These are phyloP conservation scores for Chloropsis hardwickii DNA, from an alignment of 2,113 vertebrate species.

Conservation along the genomic window DNA sequence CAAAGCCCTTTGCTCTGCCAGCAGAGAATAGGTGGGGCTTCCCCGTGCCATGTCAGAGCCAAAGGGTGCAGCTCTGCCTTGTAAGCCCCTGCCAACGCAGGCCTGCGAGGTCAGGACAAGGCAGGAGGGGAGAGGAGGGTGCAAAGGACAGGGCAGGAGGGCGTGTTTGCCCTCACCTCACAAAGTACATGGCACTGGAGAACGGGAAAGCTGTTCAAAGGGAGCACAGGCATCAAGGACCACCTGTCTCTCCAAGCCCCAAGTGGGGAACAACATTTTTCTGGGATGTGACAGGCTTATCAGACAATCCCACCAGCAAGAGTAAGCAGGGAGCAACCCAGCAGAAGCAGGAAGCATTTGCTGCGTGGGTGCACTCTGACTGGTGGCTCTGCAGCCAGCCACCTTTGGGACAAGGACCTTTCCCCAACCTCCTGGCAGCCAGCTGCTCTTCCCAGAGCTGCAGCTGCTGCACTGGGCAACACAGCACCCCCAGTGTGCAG, in stretches of 20 bases:
- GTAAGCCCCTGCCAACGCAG: fast-evolving
- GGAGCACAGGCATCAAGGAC: fast-evolving
- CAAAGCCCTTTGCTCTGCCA: not conserved
- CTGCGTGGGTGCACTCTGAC: fast-evolving
- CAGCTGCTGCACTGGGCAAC: not conserved
- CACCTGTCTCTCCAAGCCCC: not conserved
- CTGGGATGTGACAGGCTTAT: not conserved
- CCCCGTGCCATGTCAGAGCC: not conserved
- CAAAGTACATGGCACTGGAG: fast-evolving
- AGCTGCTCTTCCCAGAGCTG: not conserved
- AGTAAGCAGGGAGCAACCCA: not conserved
- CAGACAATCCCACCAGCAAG: not conserved
- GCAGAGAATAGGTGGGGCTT: not conserved
- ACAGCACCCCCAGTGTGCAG: not conserved
- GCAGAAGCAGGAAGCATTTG: not conserved
- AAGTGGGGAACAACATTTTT: not conserved
- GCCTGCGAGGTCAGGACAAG: fast-evolving
- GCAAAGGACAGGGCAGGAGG: not conserved
- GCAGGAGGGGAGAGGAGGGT: not conserved
- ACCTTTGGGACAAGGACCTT: not conserved
- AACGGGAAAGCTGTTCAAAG: not conserved
- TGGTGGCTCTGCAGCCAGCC: not conserved
- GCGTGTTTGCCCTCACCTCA: not conserved
- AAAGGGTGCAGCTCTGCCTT: not conserved
- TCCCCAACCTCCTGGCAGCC: not conserved